Evolutionary conservation across 2,113 vertebrate species (phyloP).

Genomic region (Oreochromis niloticus): DNA sequence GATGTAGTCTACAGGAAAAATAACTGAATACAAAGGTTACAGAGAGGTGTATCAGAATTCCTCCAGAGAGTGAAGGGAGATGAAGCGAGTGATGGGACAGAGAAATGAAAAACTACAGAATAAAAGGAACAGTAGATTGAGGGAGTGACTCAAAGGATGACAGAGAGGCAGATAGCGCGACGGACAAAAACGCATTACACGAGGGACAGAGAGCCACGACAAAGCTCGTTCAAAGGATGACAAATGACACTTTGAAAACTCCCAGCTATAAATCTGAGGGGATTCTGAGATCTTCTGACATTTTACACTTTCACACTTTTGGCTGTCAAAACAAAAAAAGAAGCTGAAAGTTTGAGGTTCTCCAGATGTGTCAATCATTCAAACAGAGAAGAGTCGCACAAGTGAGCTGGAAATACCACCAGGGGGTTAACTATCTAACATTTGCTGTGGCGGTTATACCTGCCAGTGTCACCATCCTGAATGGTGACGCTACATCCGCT

Average conservation of each 20-base stretch:
- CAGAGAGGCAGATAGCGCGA: not conserved
- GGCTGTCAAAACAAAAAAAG: not conserved
- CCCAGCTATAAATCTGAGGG: not conserved
- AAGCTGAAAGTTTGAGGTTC: not conserved
- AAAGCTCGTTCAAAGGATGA: not conserved
- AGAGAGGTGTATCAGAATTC: not conserved
- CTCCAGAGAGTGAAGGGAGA: not conserved
- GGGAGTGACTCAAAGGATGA: not conserved
- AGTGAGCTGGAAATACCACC: not conserved
- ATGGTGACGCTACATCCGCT: not conserved
- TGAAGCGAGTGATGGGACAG: not conserved
- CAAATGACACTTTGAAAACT: constrained; percentile 5
- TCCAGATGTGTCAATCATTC: not conserved
- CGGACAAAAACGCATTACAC: not conserved
- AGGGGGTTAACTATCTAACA: not conserved
- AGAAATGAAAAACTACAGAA: not conserved
- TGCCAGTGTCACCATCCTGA: not conserved
- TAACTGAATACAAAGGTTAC: not conserved
- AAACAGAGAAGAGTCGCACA: rapidly evolving
- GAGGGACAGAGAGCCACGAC: not conserved
- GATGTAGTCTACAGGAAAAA: not conserved
- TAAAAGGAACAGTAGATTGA: not conserved
- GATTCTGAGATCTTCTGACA: not conserved
- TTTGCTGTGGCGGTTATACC: not conserved
- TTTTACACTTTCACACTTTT: not conserved